A percentile compares a stretch with the other conserved stretches of the same genome.
Conservation (phyloP, 2,797 vertebrate species). For the Anguilla pacifica region DNA sequence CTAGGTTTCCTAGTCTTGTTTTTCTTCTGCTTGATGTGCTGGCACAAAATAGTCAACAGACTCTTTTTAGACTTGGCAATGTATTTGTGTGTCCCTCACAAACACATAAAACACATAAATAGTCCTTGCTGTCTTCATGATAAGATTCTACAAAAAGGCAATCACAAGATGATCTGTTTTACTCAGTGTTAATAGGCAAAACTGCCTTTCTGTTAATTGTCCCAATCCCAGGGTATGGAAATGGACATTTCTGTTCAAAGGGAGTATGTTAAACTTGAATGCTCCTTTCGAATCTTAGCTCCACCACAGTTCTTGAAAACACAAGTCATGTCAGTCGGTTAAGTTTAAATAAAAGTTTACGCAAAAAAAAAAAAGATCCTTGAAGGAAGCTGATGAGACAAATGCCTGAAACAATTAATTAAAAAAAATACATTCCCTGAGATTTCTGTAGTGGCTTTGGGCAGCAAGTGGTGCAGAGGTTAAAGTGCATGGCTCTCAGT, state of each 20-base stretch:
- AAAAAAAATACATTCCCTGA: not conserved
- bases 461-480: not conserved
- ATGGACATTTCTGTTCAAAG: not conserved
- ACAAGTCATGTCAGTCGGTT: conserved; percentile 12
- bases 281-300: not conserved
- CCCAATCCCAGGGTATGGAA: not conserved
- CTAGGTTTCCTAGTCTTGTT: too few species aligned
- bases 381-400: not conserved
- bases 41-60: not conserved
- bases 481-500: not conserved
- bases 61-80: not conserved
- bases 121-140: not conserved
- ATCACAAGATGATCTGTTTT: not conserved
- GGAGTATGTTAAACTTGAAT: conserved; percentile 10
- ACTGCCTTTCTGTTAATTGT: not conserved
- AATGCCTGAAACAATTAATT: not conserved
- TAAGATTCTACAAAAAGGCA: conserved; percentile 16
- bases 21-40: not conserved
- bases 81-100: not conserved
- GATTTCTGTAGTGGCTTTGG: not conserved
- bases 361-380: not conserved
- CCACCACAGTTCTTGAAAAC: not conserved
- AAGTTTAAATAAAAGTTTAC: not conserved
- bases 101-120: too few species aligned
- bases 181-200: conserved; percentile 1